Evolutionary conservation across 2,888 invertebrate genomes (phyloP).

Genomic region (Blastobasis lacticolella): DNA sequence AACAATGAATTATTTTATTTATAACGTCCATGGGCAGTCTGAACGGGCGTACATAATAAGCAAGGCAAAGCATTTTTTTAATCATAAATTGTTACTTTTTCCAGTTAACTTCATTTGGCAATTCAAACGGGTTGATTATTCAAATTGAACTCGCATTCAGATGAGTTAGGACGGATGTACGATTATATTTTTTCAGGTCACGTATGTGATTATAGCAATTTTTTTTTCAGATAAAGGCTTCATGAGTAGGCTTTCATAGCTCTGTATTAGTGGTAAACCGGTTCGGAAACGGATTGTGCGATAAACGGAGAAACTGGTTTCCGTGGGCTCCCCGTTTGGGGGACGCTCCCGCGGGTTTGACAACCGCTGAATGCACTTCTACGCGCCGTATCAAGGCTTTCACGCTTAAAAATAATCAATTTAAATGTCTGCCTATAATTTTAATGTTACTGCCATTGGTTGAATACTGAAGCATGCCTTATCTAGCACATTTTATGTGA

Average conservation of each 20-base stretch:
- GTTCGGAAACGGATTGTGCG: constrained; percentile 34
- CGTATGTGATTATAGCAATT: constrained; percentile 5
- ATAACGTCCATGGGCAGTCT: too few relatives aligned
- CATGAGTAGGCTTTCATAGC: constrained; percentile 20
- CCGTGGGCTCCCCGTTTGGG: constrained; percentile 7
- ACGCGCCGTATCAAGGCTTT: constrained; percentile 3
- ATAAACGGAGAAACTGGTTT: constrained; percentile 48
- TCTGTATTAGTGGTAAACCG: constrained; percentile 29
- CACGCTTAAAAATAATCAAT: constrained; percentile 1
- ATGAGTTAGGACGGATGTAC: too few relatives aligned
- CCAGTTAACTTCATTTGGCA: too few relatives aligned
- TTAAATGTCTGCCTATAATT: neutral
- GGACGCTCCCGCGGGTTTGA: constrained; percentile 30
- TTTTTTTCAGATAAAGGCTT: constrained; percentile 26
- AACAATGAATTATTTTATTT: too few relatives aligned
- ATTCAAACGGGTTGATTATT: too few relatives aligned
- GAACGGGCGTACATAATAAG: too few relatives aligned
- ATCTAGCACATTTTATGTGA: neutral
- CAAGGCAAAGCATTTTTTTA: too few relatives aligned
- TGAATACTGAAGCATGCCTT: neutral
- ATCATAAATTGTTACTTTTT: too few relatives aligned
- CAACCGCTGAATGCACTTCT: constrained; percentile 35
- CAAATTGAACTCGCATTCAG: too few relatives aligned
- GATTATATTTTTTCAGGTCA: constrained; percentile 14
- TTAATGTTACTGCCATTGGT: neutral